Percentiles rank a stretch among this genome's conserved stretches.
These are phyloP conservation scores for Borostomias antarcticus DNA, from an alignment of 2,797 vertebrate genomes.

Conservation along the genomic window DNA sequence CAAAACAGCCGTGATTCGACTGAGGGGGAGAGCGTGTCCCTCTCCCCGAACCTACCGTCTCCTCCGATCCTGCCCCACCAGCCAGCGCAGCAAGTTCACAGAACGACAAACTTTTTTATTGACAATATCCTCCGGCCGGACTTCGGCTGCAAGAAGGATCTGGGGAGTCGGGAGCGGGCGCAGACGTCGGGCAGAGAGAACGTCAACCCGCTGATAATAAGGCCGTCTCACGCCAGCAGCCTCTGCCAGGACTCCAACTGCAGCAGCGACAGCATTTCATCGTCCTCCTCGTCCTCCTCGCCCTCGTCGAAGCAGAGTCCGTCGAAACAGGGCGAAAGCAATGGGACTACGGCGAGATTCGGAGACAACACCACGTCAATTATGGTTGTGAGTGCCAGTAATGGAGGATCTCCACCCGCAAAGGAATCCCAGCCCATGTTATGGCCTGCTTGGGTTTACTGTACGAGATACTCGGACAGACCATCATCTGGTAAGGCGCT, in stretches of 20 bases:
- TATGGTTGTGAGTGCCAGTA: slow-evolving; percentile 83
- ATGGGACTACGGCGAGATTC: slow-evolving; percentile 75
- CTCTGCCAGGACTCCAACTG: slow-evolving; percentile 88
- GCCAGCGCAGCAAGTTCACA: slow-evolving; percentile 84
- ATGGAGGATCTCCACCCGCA: slow-evolving; percentile 75
- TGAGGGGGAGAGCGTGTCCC: slow-evolving; percentile 87
- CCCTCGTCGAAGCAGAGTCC: slow-evolving; percentile 69
- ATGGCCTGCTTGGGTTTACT: slow-evolving; percentile 98
- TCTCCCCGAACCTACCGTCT: slow-evolving; percentile 85
- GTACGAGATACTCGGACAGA: slow-evolving; percentile 95
- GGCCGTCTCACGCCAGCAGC: slow-evolving; percentile 79
- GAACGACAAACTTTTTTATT: slow-evolving; percentile 97
- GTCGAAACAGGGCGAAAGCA: slow-evolving; percentile 78
- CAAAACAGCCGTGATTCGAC: slow-evolving; percentile 81
- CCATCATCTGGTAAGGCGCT: slow-evolving; percentile 95
- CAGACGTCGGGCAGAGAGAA: slow-evolving; percentile 86
- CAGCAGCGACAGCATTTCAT: slow-evolving; percentile 85
- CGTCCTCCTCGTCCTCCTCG: slow-evolving; percentile 72
- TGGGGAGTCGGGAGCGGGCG: slow-evolving; percentile 78
- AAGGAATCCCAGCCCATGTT: slow-evolving; percentile 88
- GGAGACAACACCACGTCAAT: slow-evolving; percentile 84
- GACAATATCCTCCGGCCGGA: slow-evolving; percentile 96
- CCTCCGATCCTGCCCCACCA: slow-evolving; percentile 80
- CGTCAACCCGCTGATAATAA: slow-evolving; percentile 81
- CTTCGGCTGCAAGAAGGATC: slow-evolving; percentile 93